These are phyloP conservation scores for Drosophila vallismaia DNA, from an alignment of 2,888 invertebrate species.

Conservation along the genomic window DNA sequence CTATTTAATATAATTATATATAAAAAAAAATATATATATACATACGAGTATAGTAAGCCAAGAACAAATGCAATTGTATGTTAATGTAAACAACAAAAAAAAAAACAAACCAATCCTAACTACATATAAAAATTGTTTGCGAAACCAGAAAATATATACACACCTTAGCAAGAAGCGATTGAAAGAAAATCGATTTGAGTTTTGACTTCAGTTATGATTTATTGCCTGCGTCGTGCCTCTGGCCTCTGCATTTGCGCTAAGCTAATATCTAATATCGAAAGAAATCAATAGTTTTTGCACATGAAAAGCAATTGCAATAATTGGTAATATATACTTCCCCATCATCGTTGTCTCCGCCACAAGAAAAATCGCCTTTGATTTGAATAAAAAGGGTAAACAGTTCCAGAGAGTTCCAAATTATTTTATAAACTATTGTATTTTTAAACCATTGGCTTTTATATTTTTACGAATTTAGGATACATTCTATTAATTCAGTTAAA, in stretches of 20 bases:
- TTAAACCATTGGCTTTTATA: background rate
- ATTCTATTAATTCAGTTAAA: background rate
- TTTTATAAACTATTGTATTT: too few species aligned
- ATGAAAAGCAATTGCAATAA: conserved; percentile 13
- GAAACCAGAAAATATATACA: conserved; percentile 53
- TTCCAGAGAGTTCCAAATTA: too few species aligned
- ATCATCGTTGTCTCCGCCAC: background rate
- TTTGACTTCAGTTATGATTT: conserved; percentile 34
- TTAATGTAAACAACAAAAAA: conserved; percentile 13
- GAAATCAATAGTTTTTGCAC: conserved; percentile 20
- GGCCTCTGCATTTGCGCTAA: conserved; percentile 71
- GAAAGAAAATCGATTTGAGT: conserved; percentile 37
- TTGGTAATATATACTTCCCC: conserved; percentile 2
- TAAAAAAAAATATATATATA: conserved; percentile 42
- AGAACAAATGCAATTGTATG: conserved; percentile 59
- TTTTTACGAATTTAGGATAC: background rate
- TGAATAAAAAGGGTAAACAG: background rate
- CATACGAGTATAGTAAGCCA: conserved; percentile 65
- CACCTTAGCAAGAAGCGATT: conserved; percentile 50
- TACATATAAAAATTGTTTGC: conserved; percentile 49
- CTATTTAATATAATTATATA: conserved; percentile 48
- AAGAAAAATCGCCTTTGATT: conserved; percentile 6
- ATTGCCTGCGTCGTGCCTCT: conserved; percentile 54
- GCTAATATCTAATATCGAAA: conserved; percentile 22
- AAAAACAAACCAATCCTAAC: conserved; percentile 64